Evolutionary conservation across 2,113 vertebrate genomes (phyloP).

Genomic region (Struthio camelus): DNA sequence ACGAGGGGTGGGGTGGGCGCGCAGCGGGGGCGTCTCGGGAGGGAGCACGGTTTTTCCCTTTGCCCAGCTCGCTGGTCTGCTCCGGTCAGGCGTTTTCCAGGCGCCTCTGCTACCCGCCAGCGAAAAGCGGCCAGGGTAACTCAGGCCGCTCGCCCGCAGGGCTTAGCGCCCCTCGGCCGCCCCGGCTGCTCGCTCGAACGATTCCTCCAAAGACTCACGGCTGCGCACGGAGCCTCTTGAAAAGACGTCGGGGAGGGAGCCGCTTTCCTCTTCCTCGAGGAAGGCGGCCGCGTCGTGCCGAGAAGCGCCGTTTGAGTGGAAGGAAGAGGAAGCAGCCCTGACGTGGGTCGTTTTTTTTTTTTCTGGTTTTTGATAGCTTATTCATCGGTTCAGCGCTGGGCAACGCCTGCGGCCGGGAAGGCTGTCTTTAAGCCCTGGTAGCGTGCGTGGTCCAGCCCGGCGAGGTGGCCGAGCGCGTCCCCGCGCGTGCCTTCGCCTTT

Average conservation of each 20-base stretch:
- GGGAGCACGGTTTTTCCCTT: conserved; percentile 48
- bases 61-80: conserved; percentile 37
- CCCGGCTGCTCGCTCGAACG: background rate
- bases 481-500: background rate
- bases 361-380: background rate
- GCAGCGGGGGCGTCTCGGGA: too few species aligned
- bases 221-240: conserved; percentile 13
- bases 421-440: background rate
- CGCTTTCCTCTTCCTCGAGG: background rate
- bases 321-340: background rate
- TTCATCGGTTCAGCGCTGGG: background rate
- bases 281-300: background rate
- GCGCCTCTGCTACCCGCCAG: background rate
- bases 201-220: conserved; percentile 25
- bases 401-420: background rate
- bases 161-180: background rate
- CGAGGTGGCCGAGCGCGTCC: background rate
- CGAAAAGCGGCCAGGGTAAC: too few species aligned
- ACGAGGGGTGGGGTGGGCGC: too few species aligned
- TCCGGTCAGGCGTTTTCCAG: conserved; percentile 62
- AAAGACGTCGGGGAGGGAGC: background rate
- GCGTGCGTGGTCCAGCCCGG: background rate
- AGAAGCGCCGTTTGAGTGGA: background rate
- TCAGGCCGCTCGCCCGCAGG: too few species aligned
- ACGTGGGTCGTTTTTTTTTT: rapidly evolving